A percentile compares a stretch with the other conserved stretches of the same genome.
Conservation (phyloP, 2,113 vertebrate genomes). For the Dipodomys merriami region DNA sequence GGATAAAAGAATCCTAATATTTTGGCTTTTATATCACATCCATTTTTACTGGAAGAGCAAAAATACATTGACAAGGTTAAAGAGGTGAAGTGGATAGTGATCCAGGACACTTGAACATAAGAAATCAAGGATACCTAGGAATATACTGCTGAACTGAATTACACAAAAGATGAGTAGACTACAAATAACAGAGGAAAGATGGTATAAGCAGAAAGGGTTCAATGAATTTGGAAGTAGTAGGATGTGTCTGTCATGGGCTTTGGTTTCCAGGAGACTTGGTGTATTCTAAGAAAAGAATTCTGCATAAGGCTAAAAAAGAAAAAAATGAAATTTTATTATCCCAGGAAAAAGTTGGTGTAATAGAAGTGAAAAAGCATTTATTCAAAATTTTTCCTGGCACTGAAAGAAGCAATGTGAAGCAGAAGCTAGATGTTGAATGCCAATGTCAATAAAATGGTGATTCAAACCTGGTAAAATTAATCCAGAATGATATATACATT, state of each 20-base stretch:
- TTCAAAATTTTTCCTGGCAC: background rate
- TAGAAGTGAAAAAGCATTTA: background rate
- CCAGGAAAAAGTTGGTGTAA: background rate
- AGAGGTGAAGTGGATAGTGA: background rate
- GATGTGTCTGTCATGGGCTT: background rate
- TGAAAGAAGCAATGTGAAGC: background rate
- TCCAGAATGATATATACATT: background rate
- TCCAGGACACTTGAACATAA: background rate
- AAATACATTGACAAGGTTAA: background rate
- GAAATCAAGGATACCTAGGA: background rate
- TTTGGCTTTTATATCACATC: background rate
- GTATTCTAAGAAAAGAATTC: background rate
- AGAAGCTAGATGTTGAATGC: background rate
- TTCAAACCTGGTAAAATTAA: background rate
- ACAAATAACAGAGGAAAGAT: background rate
- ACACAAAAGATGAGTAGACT: background rate
- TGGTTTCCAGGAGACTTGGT: background rate
- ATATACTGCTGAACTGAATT: background rate
- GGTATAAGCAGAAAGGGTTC: background rate
- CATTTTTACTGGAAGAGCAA: background rate
- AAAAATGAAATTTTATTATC: background rate
- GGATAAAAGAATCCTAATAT: background rate
- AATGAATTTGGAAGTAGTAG: background rate
- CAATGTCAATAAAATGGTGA: background rate
- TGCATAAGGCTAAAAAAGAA: background rate